Base-by-base conservation (phyloP, 2,888 invertebrate genomes). In the Agrilus biguttatus region DNA sequence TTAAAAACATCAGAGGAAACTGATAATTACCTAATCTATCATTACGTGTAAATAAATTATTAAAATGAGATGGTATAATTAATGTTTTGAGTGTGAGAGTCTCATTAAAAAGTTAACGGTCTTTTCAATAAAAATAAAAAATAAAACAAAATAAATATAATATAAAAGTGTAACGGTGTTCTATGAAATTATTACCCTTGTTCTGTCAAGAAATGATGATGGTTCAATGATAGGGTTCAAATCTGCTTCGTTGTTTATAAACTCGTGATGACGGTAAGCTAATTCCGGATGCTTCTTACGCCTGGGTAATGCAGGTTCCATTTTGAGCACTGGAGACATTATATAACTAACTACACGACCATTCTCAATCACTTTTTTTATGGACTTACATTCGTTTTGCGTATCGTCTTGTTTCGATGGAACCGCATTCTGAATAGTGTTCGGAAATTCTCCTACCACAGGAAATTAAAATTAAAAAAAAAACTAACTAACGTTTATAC, bases 211-310 rank as follows among this genome's bases (percentile, higher is more conserved):
- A 52, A 72, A 71, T 39, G 72, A 64, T 44, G 67, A 69, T 68
- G 75, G 65, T 65, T 74, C 54, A 65, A 73, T 59, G 63, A 70
- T 66, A 58, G 75, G 74, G 55, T 73, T 72, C 55, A 70, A 71
- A 49, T 70, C 73, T 55, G 77, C 77, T 57, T 80, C 79, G 61
- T 71, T 66, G 54, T 67, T 68, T 54, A 87, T 78, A 59, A 86
- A 77, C 66, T 86, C 86, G 71, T 87, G 85, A 60, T 84, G 82
- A 68, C 82, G 81, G 74, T 88, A 87, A 57, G 88, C 87, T 61
- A 87, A 75, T 55, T 87, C 87, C 39, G 88, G 88, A 65, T 86
- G 86, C 72, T 88, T 88, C 76, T 87, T 88, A 65, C 87, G 78
- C 53, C 88, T 77, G 51, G 87, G 87, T 70, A 88, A 75, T 49